Conservation (phyloP, 2,888 invertebrate species). For the Anoplius nigerrimus region DNA sequence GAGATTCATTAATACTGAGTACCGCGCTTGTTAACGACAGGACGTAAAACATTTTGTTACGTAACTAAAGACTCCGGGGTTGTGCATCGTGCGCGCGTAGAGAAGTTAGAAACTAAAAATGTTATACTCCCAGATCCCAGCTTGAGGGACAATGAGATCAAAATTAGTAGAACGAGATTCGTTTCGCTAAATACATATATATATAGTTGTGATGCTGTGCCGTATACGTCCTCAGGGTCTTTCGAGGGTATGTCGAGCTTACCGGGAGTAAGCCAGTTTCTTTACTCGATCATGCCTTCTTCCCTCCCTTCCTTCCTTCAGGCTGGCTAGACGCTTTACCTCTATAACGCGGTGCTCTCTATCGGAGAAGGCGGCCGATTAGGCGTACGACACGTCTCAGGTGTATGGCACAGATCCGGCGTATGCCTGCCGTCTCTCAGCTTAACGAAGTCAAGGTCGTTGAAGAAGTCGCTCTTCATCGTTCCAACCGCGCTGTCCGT, state of each 20-base stretch:
- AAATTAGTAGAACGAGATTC: constrained; percentile 46
- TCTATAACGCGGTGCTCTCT: constrained; percentile 71
- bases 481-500: constrained; percentile 72
- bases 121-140: constrained; percentile 30
- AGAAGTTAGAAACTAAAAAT: constrained; percentile 26
- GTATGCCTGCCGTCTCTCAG: constrained; percentile 60
- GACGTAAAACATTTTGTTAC: constrained; percentile 14
- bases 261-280: too few species aligned
- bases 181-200: constrained; percentile 29
- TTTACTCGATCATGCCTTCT: neutral
- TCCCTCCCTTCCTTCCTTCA: neutral
- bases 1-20: constrained; percentile 49
- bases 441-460: constrained; percentile 69
- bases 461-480: constrained; percentile 72
- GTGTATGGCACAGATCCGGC: constrained; percentile 64
- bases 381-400: constrained; percentile 65
- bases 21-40: constrained; percentile 9
- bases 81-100: constrained; percentile 3
- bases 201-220: constrained; percentile 18
- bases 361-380: constrained; percentile 67
- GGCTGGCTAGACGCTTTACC: neutral
- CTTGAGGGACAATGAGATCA: constrained; percentile 45
- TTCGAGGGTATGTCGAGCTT: too few species aligned
- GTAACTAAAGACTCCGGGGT: constrained; percentile 17
- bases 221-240: too few species aligned